Percentiles rank a stretch among this genome's conserved stretches.
Evolutionary conservation across 1,140 invertebrate species (phyloP).

Genomic region (Cotesia vestalis): DNA sequence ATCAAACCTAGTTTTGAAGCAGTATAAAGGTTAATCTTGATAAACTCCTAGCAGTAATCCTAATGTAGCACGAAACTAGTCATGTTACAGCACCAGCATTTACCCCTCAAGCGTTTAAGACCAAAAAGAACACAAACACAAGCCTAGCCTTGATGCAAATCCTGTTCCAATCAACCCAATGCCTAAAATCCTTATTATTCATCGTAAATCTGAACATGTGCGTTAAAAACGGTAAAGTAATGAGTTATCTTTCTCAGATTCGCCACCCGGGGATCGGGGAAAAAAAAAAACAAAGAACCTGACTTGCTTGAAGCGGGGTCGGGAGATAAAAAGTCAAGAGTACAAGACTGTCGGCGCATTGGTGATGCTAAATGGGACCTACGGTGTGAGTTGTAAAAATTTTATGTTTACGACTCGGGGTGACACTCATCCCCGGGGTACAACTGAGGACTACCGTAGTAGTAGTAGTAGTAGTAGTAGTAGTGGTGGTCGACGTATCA

Average conservation of each 20-base stretch:
- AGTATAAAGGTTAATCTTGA: no score
- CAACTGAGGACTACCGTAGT: constrained; percentile 29
- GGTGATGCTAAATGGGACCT: constrained; percentile 41
- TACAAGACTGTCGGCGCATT: constrained; percentile 22
- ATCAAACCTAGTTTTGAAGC: no score
- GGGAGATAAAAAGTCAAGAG: constrained; percentile 5
- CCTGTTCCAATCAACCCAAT: background rate
- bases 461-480: constrained; percentile 32
- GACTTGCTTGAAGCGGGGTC: background rate
- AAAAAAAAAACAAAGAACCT: background rate
- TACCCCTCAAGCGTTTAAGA: no score
- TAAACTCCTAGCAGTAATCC: no score
- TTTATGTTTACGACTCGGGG: constrained; percentile 39
- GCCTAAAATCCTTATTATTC: background rate
- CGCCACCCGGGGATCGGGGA: background rate
- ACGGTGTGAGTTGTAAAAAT: constrained; percentile 39
- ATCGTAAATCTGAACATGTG: background rate
- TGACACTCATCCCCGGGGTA: constrained; percentile 8
- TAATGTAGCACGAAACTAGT: no score
- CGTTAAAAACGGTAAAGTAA: background rate
- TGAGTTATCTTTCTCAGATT: background rate
- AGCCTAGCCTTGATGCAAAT: no score
- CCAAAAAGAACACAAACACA: no score
- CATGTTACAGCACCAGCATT: no score
- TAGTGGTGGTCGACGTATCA: constrained; percentile 32